Conservation (phyloP, 2,797 vertebrate species). For the Octomys mimax region DNA sequence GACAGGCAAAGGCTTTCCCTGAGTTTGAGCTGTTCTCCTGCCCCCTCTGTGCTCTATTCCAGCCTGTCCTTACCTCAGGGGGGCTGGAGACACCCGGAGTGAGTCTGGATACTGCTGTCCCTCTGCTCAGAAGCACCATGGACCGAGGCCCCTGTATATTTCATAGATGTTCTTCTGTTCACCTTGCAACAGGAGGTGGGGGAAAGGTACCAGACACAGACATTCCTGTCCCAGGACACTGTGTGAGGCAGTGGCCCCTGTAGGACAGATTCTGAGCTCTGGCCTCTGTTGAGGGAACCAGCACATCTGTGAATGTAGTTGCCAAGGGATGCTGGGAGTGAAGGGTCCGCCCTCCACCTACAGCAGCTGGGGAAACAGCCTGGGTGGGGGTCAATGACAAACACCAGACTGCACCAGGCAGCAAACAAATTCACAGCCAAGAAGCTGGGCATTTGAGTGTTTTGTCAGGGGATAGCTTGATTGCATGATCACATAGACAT, state of each 20-base stretch:
- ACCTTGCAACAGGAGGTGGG: background rate
- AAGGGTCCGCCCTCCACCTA: background rate
- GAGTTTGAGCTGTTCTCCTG: background rate
- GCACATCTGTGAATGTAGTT: background rate
- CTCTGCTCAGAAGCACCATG: background rate
- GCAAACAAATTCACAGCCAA: too few species aligned
- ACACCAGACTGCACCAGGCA: too few species aligned
- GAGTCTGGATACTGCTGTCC: accelerated
- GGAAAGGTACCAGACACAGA: background rate
- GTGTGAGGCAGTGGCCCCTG: background rate
- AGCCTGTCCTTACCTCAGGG: accelerated
- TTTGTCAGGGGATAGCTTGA: background rate
- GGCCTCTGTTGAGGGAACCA: background rate
- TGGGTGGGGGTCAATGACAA: background rate
- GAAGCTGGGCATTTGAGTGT: background rate
- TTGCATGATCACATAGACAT: background rate
- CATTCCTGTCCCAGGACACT: background rate
- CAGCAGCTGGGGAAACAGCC: background rate
- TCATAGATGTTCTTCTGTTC: background rate
- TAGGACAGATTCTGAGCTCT: background rate
- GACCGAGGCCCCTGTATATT: accelerated
- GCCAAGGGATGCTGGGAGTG: background rate
- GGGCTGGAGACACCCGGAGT: background rate
- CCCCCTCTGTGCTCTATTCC: accelerated
- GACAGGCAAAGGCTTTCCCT: too few species aligned